These are phyloP conservation scores for Rhinichthys klamathensis DNA, from an alignment of 2,113 vertebrate species.

Conservation along the genomic window DNA sequence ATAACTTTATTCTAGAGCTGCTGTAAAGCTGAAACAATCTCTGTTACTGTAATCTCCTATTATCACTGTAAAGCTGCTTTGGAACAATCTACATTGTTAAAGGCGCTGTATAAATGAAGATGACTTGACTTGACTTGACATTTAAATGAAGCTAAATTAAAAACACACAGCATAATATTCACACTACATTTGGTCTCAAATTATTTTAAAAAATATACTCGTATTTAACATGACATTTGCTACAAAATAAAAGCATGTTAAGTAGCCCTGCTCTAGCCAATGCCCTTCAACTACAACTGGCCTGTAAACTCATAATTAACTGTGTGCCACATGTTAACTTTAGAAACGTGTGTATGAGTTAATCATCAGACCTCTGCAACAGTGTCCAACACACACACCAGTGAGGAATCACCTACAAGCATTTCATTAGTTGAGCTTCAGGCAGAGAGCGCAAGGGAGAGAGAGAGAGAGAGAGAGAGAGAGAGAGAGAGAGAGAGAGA, in stretches of 20 bases:
- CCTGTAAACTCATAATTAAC: not conserved
- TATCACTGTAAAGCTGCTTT: no score
- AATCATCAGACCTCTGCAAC: not conserved
- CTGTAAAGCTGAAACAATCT: no score
- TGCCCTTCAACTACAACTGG: not conserved
- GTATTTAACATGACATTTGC: not conserved
- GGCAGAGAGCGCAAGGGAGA: slow-evolving; percentile 61
- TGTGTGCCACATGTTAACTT: not conserved
- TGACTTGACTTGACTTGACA: no score
- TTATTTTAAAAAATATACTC: not conserved
- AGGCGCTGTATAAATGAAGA: no score
- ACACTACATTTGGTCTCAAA: not conserved
- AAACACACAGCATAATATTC: not conserved
- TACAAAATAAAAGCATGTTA: not conserved
- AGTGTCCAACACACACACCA: slow-evolving; percentile 59
- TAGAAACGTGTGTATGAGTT: not conserved
- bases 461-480: not conserved
- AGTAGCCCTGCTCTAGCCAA: not conserved
- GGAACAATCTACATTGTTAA: no score
- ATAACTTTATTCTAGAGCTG: no score
- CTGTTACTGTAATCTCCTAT: no score
- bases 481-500: not conserved
- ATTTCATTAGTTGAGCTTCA: slow-evolving; percentile 78
- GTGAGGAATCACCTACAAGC: slow-evolving; percentile 75
- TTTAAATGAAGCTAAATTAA: not conserved